Conservation (phyloP, 2,113 vertebrate genomes). For the Oncorhynchus tshawytscha region DNA sequence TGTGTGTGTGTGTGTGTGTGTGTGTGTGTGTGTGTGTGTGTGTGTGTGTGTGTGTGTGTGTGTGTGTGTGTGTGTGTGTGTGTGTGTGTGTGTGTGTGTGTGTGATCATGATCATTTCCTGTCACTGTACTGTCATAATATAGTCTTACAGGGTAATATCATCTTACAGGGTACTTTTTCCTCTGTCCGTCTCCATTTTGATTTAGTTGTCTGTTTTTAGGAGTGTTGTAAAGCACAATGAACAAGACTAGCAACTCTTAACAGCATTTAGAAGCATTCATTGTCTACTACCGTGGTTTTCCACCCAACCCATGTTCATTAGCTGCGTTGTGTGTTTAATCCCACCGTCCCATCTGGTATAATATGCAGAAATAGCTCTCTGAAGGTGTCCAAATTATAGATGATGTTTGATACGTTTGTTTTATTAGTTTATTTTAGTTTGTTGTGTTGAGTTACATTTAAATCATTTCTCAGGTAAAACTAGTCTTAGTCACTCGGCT, state of each 20-base stretch:
- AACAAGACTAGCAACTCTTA: not conserved
- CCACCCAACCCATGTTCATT: not conserved
- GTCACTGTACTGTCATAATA: not conserved
- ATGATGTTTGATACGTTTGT: not conserved
- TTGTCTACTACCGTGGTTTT: not conserved
- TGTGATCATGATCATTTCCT: slow-evolving; percentile 3
- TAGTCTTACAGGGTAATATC: not conserved
- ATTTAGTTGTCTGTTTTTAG: slow-evolving; percentile 20
- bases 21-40: not conserved
- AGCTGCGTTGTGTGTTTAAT: not conserved
- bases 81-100: not conserved
- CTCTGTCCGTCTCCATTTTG: not conserved
- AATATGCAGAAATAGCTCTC: slow-evolving; percentile 34
- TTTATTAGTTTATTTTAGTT: slow-evolving; percentile 1
- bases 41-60: not conserved
- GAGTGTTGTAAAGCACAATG: slow-evolving; percentile 6
- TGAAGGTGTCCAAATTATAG: not conserved
- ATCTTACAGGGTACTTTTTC: not conserved
- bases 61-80: not conserved
- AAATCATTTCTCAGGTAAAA: slow-evolving; percentile 65
- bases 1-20: not conserved
- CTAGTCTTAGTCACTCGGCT: slow-evolving; percentile 37
- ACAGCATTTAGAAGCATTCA: not conserved
- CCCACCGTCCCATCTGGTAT: not conserved
- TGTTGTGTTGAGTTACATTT: slow-evolving; percentile 9